Evolutionary conservation across 2,113 vertebrate species (phyloP).

Genomic region (Scomber japonicus): DNA sequence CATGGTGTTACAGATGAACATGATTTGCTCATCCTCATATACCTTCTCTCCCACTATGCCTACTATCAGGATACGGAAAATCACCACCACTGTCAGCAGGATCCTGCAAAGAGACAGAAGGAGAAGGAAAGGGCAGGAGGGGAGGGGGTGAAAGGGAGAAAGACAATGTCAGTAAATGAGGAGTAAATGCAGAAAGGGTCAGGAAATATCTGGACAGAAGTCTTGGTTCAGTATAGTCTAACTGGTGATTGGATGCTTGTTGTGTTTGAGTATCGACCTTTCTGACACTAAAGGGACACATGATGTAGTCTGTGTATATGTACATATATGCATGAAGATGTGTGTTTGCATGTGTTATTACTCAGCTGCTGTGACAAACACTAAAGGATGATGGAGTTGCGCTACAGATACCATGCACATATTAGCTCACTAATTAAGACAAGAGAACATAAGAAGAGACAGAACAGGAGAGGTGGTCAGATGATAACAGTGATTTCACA

Average conservation of each 20-base stretch:
- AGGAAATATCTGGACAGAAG: slow-evolving; percentile 13
- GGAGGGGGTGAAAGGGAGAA: slow-evolving; percentile 41
- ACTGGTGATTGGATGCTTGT: slow-evolving; percentile 14
- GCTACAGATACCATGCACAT: slow-evolving; percentile 51
- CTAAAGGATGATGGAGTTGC: slow-evolving; percentile 34
- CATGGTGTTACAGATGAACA: slow-evolving; percentile 94
- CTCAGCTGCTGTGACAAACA: slow-evolving; percentile 39
- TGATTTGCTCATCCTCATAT: slow-evolving; percentile 92
- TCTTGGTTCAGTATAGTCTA: neutral
- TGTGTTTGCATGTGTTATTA: slow-evolving; percentile 12
- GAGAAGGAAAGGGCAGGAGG: slow-evolving; percentile 48
- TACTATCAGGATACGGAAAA: slow-evolving; percentile 93
- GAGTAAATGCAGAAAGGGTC: slow-evolving; percentile 21
- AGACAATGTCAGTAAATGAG: slow-evolving; percentile 57
- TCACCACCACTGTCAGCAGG: slow-evolving; percentile 94
- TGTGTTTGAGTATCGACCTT: neutral
- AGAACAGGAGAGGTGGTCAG: slow-evolving; percentile 18
- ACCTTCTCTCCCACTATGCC: slow-evolving; percentile 94
- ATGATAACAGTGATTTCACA: slow-evolving; percentile 46
- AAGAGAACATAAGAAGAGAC: slow-evolving; percentile 2
- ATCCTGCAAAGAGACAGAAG: slow-evolving; percentile 85
- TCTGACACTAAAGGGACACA: slow-evolving; percentile 4
- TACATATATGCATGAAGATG: slow-evolving; percentile 3
- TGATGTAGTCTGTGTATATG: neutral
- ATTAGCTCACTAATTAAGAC: slow-evolving; percentile 29